phyloP scores from a whole-genome alignment of 2,113 vertebrate genomes.

The Sminthopsis crassicaudata region DNA sequence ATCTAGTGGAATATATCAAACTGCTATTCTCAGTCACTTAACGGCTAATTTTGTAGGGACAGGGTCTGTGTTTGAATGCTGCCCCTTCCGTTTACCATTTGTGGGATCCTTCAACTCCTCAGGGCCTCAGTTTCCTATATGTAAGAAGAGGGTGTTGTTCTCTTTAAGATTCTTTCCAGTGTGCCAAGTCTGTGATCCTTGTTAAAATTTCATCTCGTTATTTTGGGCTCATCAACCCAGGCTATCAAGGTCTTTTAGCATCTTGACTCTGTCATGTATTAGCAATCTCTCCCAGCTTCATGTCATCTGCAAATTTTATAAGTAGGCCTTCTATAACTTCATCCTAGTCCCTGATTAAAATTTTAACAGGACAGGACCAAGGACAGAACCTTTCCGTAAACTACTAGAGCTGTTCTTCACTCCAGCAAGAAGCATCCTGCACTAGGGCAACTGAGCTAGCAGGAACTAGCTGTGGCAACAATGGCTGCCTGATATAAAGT shows the following conservation, averaged over 20 bases:
- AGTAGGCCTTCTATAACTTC: slow-evolving; percentile 45
- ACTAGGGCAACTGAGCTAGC: not conserved
- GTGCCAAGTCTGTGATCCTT: not conserved
- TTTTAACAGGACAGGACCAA: slow-evolving; percentile 50
- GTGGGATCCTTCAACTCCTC: not conserved
- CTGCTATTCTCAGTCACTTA: not conserved
- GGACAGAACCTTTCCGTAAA: slow-evolving; percentile 21
- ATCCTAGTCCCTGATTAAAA: slow-evolving; percentile 46
- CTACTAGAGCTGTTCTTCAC: slow-evolving; percentile 15
- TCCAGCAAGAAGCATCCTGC: slow-evolving; percentile 15
- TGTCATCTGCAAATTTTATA: slow-evolving; percentile 66
- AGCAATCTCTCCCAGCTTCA: slow-evolving; percentile 34
- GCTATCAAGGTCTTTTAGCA: slow-evolving; percentile 58
- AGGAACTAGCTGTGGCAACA: slow-evolving; percentile 12
- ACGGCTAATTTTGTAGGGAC: not conserved
- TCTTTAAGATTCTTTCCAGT: not conserved
- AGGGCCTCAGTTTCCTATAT: not conserved
- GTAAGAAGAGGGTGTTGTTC: not conserved
- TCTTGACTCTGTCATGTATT: slow-evolving; percentile 65
- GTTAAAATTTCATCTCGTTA: slow-evolving; percentile 62
- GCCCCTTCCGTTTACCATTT: not conserved
- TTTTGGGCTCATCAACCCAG: slow-evolving; percentile 64
- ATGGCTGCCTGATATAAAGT: not conserved
- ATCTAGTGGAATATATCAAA: not conserved
- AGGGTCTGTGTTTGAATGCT: not conserved